Evolutionary conservation across 2,113 vertebrate species (phyloP), one percentile per base, ranked within the genome.

Genomic region (Panurus biarmicus): DNA sequence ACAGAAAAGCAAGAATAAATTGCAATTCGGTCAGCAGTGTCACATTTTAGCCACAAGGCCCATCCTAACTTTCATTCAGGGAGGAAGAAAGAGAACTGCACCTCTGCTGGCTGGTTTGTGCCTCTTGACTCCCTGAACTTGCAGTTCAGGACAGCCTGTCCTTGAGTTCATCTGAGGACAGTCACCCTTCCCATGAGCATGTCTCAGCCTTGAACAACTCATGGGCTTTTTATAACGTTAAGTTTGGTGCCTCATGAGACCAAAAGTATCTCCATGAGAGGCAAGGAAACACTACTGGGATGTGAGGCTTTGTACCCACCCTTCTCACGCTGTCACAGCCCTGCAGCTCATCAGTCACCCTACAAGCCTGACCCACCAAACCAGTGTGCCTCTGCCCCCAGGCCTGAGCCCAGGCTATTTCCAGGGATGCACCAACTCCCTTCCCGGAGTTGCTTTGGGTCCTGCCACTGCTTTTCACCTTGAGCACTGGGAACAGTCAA

Each of bases 401-500:
- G 58, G 17, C 35, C 72, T 29, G 18, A 83, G n/a, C 56, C 29
- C 29, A 62, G 21, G 40, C 44, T 58, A 23, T 29, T 79, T n/a
- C 54, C 50, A n/a, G 67, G 11, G 31, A 85, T 54, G 51, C 66
- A 29, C 31, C 69, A 48, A 8, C 65, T 65, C 40, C 4, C 51
- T 74, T 85, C 17, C 40, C 47, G 38, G 56, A 9, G 25, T 12
- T 35, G n/a, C 69, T 80, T 11, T 6, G 1, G 36, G 56, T 87
- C 72, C 70, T 84, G 40, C 57, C 8, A 5, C 77, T 58, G 47
- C 77, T 90, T 69, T 97, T 97, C 95, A 97, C 94, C 94, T 97
- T 97, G 93, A 92, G 88, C 48, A 19, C 42, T 31, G 84, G 61
- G 89, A 94, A 83, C 84, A 84, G 72, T 5, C 7, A 20, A 80